Percentiles rank a stretch among this genome's conserved stretches.
phyloP scores from a whole-genome alignment of 2,888 invertebrate species.

The Leptinotarsa rubiginosa region DNA sequence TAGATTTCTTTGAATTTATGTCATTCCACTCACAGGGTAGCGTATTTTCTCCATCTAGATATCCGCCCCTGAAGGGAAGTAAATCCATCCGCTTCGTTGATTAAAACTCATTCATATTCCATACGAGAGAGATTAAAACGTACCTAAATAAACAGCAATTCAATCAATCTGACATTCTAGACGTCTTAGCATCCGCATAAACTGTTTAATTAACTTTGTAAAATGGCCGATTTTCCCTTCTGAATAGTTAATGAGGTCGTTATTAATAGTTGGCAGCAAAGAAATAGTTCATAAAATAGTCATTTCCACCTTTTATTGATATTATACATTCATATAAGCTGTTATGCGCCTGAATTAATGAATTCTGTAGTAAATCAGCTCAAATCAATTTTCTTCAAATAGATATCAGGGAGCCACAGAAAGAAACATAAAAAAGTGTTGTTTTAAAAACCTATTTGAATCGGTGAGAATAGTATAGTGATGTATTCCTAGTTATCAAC shows the following conservation, averaged over 20 bases:
- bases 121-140: background rate
- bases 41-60: background rate
- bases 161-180: constrained; percentile 2
- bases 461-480: too few relatives aligned
- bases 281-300: background rate
- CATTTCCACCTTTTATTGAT: too few relatives aligned
- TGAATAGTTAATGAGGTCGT: background rate
- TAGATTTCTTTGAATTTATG: background rate
- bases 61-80: background rate
- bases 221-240: background rate
- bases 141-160: constrained; percentile 1
- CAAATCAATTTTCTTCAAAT: too few relatives aligned
- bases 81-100: constrained; percentile 1
- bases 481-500: too few relatives aligned
- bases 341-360: too few relatives aligned
- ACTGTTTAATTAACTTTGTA: background rate
- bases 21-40: background rate
- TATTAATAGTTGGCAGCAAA: background rate
- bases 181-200: background rate
- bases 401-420: too few relatives aligned
- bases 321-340: too few relatives aligned
- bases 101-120: constrained; percentile 2
- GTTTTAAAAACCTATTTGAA: too few relatives aligned
- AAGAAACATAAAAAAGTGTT: too few relatives aligned
- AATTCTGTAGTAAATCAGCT: too few relatives aligned